Base-by-base conservation (phyloP, 1,140 invertebrate species). In the Zophobas atratus region DNA sequence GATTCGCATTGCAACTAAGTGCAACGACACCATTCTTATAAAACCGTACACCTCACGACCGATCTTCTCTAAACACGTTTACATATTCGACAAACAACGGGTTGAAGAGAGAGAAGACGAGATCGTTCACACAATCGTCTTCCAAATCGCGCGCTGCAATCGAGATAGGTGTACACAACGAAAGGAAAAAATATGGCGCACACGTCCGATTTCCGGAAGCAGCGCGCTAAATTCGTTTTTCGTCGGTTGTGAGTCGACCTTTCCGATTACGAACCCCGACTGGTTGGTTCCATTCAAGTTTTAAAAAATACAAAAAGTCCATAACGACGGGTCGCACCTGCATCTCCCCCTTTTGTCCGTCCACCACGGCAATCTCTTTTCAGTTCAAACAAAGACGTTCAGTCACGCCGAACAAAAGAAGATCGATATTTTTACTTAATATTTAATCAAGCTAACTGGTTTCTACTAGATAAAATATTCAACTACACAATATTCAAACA, bases 21-120 rank as follows among this genome's bases (percentile, higher is more conserved):
- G 78, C 78, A 79, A 77, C 78, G 78, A 79, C 78, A 79, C 70
- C 48, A 73, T 79, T 76, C 63, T 70, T 76, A 79, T 67, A 67
- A 67, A 67, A 72, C 53, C 41, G 67, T 60, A 55, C 67, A 56
- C 76, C 55, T 77, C 76, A 72, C 67, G 76, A 53, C 36, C 70
- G 56, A 77, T 77, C 76, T 77, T 53, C 56, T 51, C 76, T 72
- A 77, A 77, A 77, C 76, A 77, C 53, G 76, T 71, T 77, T 56
- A 57, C 46, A 48, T 72, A 71, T 77, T 77, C 35, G 43, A 48
- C 51, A 57, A 36, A 63, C 57, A 39, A 63, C 39, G 57, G 4
- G 39, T 43, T 36, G 60, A 67, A 43, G n/a, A 67, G 60, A 67
- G 39, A 43, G 1, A n/a, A 41, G 38, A 20, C 20, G 20, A 60